Evolutionary conservation across 2,797 vertebrate genomes (phyloP).

Genomic region (Halcyon badia): DNA sequence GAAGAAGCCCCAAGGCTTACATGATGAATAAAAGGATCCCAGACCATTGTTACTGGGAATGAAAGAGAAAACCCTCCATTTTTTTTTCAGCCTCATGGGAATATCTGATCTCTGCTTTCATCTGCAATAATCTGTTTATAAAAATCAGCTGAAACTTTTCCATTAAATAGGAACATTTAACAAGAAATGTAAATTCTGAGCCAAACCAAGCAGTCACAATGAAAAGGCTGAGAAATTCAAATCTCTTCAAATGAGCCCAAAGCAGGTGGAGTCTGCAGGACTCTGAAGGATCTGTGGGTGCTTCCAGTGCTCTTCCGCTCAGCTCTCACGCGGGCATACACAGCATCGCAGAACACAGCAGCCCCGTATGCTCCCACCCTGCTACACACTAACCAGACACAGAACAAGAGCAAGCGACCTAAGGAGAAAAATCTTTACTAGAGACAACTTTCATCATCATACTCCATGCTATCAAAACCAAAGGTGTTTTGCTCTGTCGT

Average conservation of each 20-base stretch:
- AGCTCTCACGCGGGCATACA: accelerated
- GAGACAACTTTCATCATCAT: background rate
- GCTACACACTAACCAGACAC: background rate
- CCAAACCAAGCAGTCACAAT: background rate
- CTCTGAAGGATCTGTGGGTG: accelerated
- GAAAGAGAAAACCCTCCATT: background rate
- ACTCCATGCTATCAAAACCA: background rate
- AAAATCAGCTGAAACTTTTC: background rate
- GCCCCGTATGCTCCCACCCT: background rate
- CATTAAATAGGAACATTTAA: background rate
- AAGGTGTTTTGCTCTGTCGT: background rate
- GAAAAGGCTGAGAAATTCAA: background rate
- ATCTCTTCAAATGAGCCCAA: background rate
- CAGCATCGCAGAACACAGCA: background rate
- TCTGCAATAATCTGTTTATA: background rate
- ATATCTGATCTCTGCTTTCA: slow-evolving; percentile 12
- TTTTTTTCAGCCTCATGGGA: background rate
- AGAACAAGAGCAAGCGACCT: background rate
- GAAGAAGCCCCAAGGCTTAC: slow-evolving; percentile 54
- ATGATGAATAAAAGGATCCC: slow-evolving; percentile 33
- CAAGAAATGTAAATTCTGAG: background rate
- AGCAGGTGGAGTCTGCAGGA: background rate
- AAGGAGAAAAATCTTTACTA: background rate
- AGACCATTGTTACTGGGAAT: background rate
- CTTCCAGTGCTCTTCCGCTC: background rate